phyloP scores from a whole-genome alignment of 2,113 vertebrate species.

The Xiphophorus couchianus region DNA sequence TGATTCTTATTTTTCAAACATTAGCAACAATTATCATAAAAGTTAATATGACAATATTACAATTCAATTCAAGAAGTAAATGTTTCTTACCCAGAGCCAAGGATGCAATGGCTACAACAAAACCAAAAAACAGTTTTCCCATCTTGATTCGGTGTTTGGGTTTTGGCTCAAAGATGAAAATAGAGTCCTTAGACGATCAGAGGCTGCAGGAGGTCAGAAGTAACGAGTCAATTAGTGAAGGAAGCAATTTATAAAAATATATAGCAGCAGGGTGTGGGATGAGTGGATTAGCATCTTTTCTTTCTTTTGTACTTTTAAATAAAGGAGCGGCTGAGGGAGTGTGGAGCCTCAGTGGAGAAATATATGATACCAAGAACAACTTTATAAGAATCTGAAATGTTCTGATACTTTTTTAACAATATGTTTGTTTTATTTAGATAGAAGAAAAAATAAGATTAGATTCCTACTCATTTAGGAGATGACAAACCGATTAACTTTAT shows the following conservation, averaged over 20 bases:
- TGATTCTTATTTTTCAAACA: neutral
- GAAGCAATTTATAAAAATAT: neutral
- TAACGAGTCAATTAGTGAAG: neutral
- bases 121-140: constrained; percentile 59
- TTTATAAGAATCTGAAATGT: neutral
- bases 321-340: neutral
- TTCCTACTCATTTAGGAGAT: neutral
- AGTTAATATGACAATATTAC: neutral
- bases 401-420: no score
- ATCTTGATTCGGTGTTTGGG: constrained; percentile 46
- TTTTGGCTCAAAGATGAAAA: neutral
- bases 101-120: constrained; percentile 54
- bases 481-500: neutral
- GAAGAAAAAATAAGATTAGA: neutral
- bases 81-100: constrained; percentile 69
- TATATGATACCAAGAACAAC: neutral
- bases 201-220: neutral
- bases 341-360: neutral
- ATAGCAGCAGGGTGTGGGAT: no score
- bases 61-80: no score
- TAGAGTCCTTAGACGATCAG: neutral
- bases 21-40: neutral
- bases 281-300: no score
- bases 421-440: no score
- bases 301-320: no score